A percentile compares a stretch with the other conserved stretches of the same genome.
Conservation (phyloP, 2,113 vertebrate species). For the Rhinolophus ferrumequinum region DNA sequence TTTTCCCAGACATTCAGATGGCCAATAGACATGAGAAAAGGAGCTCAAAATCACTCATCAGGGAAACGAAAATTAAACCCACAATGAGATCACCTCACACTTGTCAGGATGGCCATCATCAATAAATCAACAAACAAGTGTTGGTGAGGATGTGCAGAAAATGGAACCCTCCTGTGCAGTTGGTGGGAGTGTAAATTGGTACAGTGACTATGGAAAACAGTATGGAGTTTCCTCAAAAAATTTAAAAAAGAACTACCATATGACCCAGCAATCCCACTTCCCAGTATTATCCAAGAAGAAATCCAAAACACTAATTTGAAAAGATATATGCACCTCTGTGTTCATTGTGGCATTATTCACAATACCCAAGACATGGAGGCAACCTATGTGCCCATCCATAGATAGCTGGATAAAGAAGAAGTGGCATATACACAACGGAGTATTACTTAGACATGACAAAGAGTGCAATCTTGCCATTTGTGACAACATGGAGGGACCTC, state of each 20-base stretch:
- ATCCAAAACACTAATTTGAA: neutral
- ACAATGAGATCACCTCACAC: neutral
- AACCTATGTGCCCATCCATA: neutral
- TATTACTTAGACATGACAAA: neutral
- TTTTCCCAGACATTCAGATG: neutral
- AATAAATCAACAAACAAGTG: neutral
- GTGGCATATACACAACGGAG: neutral
- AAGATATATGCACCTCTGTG: neutral
- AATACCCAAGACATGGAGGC: neutral
- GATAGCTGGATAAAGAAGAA: neutral
- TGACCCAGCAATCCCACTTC: neutral
- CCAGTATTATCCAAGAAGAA: neutral
- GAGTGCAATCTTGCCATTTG: neutral
- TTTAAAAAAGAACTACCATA: neutral
- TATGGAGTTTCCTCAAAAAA: neutral
- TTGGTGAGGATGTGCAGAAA: neutral
- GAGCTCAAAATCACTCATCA: neutral
- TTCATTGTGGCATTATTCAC: neutral
- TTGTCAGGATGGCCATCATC: neutral
- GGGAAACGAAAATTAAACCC: neutral
- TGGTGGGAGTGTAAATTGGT: neutral
- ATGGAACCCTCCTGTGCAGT: neutral
- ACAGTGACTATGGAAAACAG: neutral
- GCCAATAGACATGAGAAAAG: neutral
- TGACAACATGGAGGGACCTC: neutral